These are phyloP conservation scores for Entomobrya multifasciata DNA, from an alignment of 2,888 invertebrate species.

Conservation along the genomic window DNA sequence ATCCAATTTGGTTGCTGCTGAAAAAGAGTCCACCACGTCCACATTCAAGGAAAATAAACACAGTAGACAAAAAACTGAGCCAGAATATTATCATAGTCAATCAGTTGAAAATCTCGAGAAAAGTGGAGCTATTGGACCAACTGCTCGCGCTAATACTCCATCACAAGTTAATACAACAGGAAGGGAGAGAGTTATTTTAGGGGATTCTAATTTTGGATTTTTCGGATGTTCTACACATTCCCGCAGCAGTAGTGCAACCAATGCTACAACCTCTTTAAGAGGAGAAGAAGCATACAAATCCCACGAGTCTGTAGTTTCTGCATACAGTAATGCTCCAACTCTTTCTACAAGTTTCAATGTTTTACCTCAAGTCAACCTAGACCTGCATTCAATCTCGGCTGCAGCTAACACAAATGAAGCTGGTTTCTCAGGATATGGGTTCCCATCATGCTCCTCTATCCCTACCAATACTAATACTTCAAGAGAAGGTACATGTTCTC, in stretches of 20 bases:
- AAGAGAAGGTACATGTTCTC: too few species aligned
- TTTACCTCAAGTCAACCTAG: conserved; percentile 74
- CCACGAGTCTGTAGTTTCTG: conserved; percentile 41
- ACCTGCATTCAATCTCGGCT: conserved; percentile 72
- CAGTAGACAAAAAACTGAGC: conserved; percentile 37
- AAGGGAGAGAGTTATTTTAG: conserved; percentile 75
- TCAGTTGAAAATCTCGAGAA: conserved; percentile 63
- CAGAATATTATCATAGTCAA: conserved; percentile 65
- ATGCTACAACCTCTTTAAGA: neutral
- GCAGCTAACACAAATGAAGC: conserved; percentile 46
- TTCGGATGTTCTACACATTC: conserved; percentile 70
- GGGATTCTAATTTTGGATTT: conserved; percentile 77
- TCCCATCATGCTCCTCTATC: conserved; percentile 51
- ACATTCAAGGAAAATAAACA: conserved; percentile 59
- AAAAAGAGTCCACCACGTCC: conserved; percentile 45
- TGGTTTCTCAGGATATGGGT: conserved; percentile 65
- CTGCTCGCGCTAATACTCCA: too few species aligned
- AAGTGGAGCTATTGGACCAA: conserved; percentile 29
- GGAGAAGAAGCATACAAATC: conserved; percentile 43
- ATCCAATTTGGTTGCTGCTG: conserved; percentile 33
- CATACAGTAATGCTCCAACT: conserved; percentile 23
- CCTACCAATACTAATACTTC: neutral
- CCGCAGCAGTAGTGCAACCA: conserved; percentile 20
- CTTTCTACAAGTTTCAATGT: conserved; percentile 19
- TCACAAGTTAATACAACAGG: conserved; percentile 58